phyloP scores from a whole-genome alignment of 2,113 vertebrate genomes.

The Notechis scutatus region DNA sequence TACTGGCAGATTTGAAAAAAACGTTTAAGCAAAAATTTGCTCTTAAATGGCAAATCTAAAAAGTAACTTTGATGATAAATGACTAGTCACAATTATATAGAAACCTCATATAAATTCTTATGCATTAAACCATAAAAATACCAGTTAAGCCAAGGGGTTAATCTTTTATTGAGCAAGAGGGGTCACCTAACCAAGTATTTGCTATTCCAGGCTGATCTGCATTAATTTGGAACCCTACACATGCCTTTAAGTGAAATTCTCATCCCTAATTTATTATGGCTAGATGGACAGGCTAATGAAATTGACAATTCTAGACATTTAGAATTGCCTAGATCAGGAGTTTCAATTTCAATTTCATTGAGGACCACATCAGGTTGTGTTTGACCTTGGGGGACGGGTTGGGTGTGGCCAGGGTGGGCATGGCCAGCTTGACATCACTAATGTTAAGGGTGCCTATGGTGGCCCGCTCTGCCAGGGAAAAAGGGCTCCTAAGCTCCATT shows the following conservation, averaged over 20 bases:
- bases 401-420: too few relatives aligned
- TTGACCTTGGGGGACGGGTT: too few relatives aligned
- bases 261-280: background rate
- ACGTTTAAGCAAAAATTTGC: background rate
- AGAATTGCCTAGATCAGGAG: background rate
- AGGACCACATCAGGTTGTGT: too few relatives aligned
- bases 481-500: too few relatives aligned
- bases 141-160: background rate
- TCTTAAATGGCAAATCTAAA: slow-evolving; percentile 24
- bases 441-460: too few relatives aligned
- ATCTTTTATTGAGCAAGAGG: background rate
- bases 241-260: background rate
- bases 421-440: too few relatives aligned
- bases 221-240: background rate
- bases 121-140: background rate
- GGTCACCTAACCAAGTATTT: background rate
- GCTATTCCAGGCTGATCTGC: background rate
- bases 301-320: background rate
- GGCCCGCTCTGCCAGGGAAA: too few relatives aligned
- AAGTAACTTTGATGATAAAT: slow-evolving; percentile 12
- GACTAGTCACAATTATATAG: slow-evolving; percentile 37
- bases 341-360: too few relatives aligned
- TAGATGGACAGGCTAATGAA: background rate
- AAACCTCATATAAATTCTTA: slow-evolving; percentile 34
- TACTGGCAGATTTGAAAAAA: background rate